phyloP scores from a whole-genome alignment of 1,140 invertebrate genomes.

The Diachasma alloeum region DNA sequence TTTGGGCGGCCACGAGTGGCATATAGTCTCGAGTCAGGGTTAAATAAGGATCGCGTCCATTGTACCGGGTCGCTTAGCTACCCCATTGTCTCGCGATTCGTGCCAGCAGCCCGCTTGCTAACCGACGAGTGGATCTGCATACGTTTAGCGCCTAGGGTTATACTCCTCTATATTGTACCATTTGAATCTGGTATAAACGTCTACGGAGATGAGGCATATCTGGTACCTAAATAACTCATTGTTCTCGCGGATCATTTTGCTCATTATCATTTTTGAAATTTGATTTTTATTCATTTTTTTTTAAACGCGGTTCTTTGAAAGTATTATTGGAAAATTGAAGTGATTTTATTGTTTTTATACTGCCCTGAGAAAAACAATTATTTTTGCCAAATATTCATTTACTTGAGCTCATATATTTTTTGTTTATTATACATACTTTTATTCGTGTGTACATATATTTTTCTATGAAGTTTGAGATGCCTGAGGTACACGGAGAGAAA shows the following conservation, averaged over 20 bases:
- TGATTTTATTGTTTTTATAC: too few relatives aligned
- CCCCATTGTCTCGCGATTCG: slow-evolving; percentile 61
- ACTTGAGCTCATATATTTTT: too few relatives aligned
- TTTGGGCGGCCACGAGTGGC: slow-evolving; percentile 54
- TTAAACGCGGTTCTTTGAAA: too few relatives aligned
- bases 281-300: neutral
- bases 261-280: neutral
- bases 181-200: neutral
- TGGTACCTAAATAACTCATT: neutral
- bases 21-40: slow-evolving; percentile 67
- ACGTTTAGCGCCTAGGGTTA: slow-evolving; percentile 63
- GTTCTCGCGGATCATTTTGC: neutral
- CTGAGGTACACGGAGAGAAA: too few relatives aligned
- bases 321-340: too few relatives aligned
- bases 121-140: slow-evolving; percentile 66
- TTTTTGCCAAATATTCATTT: too few relatives aligned
- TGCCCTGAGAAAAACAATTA: too few relatives aligned
- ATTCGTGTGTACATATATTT: too few relatives aligned
- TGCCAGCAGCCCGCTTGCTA: slow-evolving; percentile 14
- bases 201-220: neutral
- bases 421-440: too few relatives aligned
- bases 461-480: too few relatives aligned
- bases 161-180: slow-evolving; percentile 39
- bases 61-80: slow-evolving; percentile 48
- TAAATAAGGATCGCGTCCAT: slow-evolving; percentile 66